Conservation (phyloP, 2,113 vertebrate genomes). For the Leptocoma aspasia region DNA sequence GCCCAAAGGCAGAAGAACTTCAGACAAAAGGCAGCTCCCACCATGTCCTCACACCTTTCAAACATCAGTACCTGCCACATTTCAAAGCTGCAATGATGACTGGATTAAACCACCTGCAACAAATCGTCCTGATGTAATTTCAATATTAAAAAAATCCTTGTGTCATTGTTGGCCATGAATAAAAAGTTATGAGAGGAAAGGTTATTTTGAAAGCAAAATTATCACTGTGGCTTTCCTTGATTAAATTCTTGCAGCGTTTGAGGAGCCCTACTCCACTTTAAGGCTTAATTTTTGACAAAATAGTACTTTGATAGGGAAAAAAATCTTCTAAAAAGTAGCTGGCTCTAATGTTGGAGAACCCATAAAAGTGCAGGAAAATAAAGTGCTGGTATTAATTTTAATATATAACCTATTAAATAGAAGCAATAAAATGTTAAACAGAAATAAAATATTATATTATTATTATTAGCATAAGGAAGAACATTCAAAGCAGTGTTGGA, state of each 20-base stretch:
- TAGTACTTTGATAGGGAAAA: not conserved
- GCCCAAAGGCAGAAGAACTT: conserved; percentile 1
- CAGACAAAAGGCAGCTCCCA: conserved; percentile 5
- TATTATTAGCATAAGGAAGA: not conserved
- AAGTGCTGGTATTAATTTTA: not conserved
- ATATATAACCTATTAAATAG: not conserved
- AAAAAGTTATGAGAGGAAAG: not conserved
- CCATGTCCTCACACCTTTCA: not conserved
- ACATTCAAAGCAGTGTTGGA: not conserved
- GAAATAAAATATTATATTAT: not conserved
- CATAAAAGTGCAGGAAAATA: not conserved
- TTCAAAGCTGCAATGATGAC: not conserved
- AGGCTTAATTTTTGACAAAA: not conserved
- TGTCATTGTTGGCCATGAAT: not conserved
- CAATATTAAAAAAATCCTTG: not conserved
- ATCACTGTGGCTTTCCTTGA: not conserved
- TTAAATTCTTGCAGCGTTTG: not conserved
- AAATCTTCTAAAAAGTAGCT: not conserved
- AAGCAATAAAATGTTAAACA: not conserved
- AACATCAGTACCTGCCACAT: not conserved
- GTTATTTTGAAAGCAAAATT: not conserved
- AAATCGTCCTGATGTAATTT: not conserved
- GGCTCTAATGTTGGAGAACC: not conserved
- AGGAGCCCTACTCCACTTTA: not conserved
- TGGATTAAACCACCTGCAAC: not conserved